phyloP scores from a whole-genome alignment of 2,113 vertebrate species.

The Corvus hawaiiensis region DNA sequence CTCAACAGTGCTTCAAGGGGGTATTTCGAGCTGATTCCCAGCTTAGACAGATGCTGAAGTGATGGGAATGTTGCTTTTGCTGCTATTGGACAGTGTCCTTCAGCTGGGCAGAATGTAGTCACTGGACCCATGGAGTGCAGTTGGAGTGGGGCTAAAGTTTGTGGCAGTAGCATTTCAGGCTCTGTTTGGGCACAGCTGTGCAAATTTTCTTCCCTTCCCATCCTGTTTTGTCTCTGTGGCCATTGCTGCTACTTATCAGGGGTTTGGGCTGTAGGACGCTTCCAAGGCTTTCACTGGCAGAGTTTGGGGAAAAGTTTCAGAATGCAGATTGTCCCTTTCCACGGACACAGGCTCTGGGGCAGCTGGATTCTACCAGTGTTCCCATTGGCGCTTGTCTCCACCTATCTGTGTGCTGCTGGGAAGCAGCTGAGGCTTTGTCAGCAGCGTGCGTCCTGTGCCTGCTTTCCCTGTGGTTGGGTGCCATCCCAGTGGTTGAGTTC shows the following conservation, averaged over 20 bases:
- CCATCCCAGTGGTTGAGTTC: not conserved
- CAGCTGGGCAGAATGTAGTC: not conserved
- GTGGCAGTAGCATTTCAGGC: not conserved
- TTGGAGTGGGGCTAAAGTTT: not conserved
- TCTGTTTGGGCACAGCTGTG: not conserved
- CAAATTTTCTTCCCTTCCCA: not conserved
- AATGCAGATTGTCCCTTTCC: accelerated
- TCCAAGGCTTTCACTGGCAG: not conserved
- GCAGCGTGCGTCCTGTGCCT: not conserved
- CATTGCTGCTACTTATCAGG: not conserved
- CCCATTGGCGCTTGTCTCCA: not conserved
- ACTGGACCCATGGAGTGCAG: not conserved
- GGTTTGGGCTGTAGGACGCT: not conserved
- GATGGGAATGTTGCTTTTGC: not conserved
- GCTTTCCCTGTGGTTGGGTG: not conserved
- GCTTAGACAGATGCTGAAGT: not conserved
- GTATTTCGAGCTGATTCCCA: no score
- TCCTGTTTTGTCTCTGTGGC: not conserved
- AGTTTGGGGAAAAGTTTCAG: not conserved
- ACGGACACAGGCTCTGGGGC: not conserved
- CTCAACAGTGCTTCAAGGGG: no score
- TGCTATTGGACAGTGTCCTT: not conserved
- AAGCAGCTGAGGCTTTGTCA: not conserved
- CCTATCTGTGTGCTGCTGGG: not conserved
- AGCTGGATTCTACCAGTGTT: no score